Evolutionary conservation across 2,888 invertebrate genomes (phyloP).

Genomic region (Myathropa florea): DNA sequence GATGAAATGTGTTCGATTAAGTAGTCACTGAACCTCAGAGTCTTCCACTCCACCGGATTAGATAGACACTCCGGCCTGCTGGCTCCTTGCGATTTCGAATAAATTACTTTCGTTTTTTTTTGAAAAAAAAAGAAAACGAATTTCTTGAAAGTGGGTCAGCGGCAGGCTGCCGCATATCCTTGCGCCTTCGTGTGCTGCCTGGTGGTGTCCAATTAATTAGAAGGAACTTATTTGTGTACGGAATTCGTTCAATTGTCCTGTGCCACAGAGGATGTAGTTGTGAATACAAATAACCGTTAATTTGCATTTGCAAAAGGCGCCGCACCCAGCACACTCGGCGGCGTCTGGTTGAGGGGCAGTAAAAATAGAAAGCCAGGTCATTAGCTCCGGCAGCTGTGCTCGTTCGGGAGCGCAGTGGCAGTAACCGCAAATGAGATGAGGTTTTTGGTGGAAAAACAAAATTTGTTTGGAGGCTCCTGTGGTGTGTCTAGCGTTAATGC

Average conservation of each 20-base stretch:
- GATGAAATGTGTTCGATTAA: slow-evolving; percentile 29
- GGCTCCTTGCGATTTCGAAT: slow-evolving; percentile 10
- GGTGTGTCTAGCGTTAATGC: not conserved
- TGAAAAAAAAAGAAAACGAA: not conserved
- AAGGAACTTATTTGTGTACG: slow-evolving; percentile 27
- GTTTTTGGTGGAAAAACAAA: not conserved
- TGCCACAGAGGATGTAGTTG: not conserved
- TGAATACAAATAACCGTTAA: slow-evolving; percentile 21
- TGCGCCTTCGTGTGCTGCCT: not conserved
- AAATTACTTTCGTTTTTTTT: slow-evolving; percentile 30
- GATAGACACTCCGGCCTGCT: slow-evolving; percentile 1
- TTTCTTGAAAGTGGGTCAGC: slow-evolving; percentile 26
- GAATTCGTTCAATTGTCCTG: slow-evolving; percentile 14
- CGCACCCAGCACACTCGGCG: not conserved
- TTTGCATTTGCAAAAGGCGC: slow-evolving; percentile 22
- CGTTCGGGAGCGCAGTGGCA: not conserved
- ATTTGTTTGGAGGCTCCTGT: not conserved
- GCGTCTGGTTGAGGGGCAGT: not conserved
- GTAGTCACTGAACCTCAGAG: slow-evolving; percentile 1
- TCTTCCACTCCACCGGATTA: slow-evolving; percentile 43
- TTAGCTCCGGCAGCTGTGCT: slow-evolving; percentile 2
- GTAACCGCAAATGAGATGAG: not conserved
- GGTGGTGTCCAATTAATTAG: slow-evolving; percentile 40
- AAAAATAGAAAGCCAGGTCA: not conserved
- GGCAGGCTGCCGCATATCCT: not conserved